phyloP scores from a whole-genome alignment of 2,888 invertebrate species.

The Coelopa pilipes region DNA sequence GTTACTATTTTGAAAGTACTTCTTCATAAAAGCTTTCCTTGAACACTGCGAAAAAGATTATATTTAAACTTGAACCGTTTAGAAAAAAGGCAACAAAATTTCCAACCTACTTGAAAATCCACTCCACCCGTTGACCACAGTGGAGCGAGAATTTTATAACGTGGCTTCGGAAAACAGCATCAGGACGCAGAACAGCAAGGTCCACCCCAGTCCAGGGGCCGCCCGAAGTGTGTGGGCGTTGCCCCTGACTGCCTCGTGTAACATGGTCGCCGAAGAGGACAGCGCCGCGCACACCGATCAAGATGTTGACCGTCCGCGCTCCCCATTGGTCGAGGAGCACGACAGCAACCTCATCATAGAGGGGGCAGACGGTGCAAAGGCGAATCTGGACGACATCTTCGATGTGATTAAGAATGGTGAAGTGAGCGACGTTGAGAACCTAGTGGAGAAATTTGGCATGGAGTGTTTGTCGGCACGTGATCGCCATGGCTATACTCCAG shows the following conservation, averaged over 20 bases:
- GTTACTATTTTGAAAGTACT: no score
- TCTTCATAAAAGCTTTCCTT: no score
- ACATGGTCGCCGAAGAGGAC: slow-evolving; percentile 79
- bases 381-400: slow-evolving; percentile 76
- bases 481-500: slow-evolving; percentile 92
- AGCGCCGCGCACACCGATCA: slow-evolving; percentile 67
- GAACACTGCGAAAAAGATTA: no score
- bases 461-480: slow-evolving; percentile 84
- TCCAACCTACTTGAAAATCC: slow-evolving; percentile 63
- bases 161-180: slow-evolving; percentile 65
- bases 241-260: slow-evolving; percentile 81
- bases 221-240: slow-evolving; percentile 91
- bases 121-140: slow-evolving; percentile 53
- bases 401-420: slow-evolving; percentile 88
- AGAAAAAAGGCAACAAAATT: slow-evolving; percentile 56
- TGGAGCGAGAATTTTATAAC: slow-evolving; percentile 64
- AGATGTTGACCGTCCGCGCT: slow-evolving; percentile 63
- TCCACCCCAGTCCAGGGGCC: slow-evolving; percentile 88
- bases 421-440: slow-evolving; percentile 82
- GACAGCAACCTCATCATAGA: slow-evolving; percentile 67
- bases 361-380: slow-evolving; percentile 58
- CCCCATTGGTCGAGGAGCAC: slow-evolving; percentile 49
- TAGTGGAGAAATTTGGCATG: slow-evolving; percentile 84
- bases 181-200: slow-evolving; percentile 69
- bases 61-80: background rate